These are phyloP conservation scores for Frankliniella fusca DNA, from an alignment of 2,888 invertebrate genomes.

Conservation along the genomic window DNA sequence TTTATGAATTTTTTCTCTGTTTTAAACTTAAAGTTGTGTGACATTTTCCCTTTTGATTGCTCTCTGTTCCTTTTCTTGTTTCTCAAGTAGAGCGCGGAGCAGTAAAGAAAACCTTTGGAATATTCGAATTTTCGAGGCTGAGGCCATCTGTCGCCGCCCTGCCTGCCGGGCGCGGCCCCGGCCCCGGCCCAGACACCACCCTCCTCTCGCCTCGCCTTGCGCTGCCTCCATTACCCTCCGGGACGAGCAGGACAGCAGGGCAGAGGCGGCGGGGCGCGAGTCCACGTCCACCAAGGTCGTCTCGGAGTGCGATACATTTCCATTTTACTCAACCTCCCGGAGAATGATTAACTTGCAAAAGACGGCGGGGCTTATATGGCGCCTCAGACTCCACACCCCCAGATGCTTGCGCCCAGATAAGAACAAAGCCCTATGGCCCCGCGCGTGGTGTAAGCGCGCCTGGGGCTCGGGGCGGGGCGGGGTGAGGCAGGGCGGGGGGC, in stretches of 20 bases:
- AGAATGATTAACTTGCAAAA: slow-evolving; percentile 17
- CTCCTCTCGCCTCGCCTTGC: no score
- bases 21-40: no score
- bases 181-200: background rate
- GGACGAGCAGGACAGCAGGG: no score
- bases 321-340: background rate
- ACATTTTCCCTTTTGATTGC: no score
- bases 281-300: background rate
- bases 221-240: no score
- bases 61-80: no score
- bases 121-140: no score
- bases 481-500: background rate
- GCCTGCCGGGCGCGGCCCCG: background rate
- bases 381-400: background rate
- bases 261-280: background rate
- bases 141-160: background rate
- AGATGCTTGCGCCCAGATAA: background rate
- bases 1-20: no score
- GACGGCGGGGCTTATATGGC: background rate
- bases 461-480: background rate
- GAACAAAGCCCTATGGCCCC: background rate
- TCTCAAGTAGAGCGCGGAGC: no score
- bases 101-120: no score
- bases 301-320: background rate
- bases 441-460: background rate